Base-by-base conservation (phyloP, 2,797 vertebrate species). In the Gymnothorax reevesii region DNA sequence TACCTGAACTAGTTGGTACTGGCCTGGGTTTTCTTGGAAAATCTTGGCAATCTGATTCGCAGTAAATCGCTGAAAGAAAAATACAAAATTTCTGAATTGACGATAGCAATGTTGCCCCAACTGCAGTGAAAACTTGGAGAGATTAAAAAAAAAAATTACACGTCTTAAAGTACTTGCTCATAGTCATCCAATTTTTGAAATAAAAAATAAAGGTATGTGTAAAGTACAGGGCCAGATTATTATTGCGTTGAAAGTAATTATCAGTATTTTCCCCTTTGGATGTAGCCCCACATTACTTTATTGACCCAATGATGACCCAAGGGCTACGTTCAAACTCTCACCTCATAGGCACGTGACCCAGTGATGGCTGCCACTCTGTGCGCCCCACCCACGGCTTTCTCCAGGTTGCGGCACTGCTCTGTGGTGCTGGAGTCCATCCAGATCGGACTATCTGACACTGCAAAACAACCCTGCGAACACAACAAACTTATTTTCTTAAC, bases 341-440 rank as follows among this genome's bases (percentile, higher is more conserved):
- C 98, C 97, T 99, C 98, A 0, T 98, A 99, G 4, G 98, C 98
- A 0, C 97, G 95, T 80, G 98, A 99, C 0, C 98, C 98, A 0
- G 97, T 99, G 93, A 98, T 93, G n/a, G 94, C 85, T 0, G 97
- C 96, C 64, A 99, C 95, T 0, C 87, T 90, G 89, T 92, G 94
- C 27, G 97, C 95, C 8, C 98, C 98, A 0, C 98, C 98, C 82
- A 94, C 82, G 0, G 96, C 90, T 0, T 91, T 89, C 93, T 99
- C 96, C 88, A 99, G 94, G 0, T 87, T 62, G 0, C 85, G 87
- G 92, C 98, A 99, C 92, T 99, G 97, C 17, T 85, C 86, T 0
- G 89, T 8, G 62, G 95, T 97, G 90, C 98, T 99, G 75, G 97
- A 98, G 93, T 99, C 98, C 98, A 99, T 99, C 98, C 98, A 99